Conservation (phyloP, 92 coral and sea anemone species). For the Virgularia gustaviana region DNA sequence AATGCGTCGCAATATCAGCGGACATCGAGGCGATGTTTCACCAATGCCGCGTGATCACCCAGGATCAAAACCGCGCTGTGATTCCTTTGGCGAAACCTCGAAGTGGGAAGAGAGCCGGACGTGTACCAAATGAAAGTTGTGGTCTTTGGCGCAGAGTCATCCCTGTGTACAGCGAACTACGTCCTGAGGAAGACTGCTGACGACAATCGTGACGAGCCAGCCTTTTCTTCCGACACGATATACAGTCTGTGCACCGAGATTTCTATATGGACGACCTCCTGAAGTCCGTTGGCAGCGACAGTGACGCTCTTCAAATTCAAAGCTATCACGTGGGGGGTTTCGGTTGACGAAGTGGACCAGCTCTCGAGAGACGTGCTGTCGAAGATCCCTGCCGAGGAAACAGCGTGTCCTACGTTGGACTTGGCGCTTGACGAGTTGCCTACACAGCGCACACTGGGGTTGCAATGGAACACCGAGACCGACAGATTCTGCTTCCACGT, state of each 20-base stretch:
- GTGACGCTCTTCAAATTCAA: constrained; percentile 39
- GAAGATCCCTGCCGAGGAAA: constrained; percentile 37
- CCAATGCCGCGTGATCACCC: constrained; percentile 41
- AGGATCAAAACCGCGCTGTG: constrained; percentile 59
- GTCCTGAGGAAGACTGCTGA: constrained; percentile 61
- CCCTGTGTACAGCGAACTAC: constrained; percentile 60
- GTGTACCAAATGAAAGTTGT: constrained; percentile 60
- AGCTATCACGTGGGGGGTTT: constrained; percentile 31
- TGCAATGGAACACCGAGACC: constrained; percentile 59
- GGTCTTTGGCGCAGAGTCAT: constrained; percentile 67
- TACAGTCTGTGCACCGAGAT: constrained; percentile 41
- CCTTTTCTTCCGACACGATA: constrained; percentile 45
- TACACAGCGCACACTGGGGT: constrained; percentile 55
- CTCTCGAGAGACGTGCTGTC: constrained; percentile 40
- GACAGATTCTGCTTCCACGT: constrained; percentile 48
- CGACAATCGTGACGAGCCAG: constrained; percentile 44
- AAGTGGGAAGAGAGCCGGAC: constrained; percentile 45
- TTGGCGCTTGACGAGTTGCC: constrained; percentile 48
- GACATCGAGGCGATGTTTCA: constrained; percentile 71
- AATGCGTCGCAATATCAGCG: constrained; percentile 49
- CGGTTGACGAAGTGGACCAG: constrained; percentile 40
- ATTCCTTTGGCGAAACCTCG: constrained; percentile 61
- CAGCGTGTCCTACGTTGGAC: constrained; percentile 31
- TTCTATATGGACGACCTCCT: constrained; percentile 59
- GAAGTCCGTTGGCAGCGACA: constrained; percentile 52